Percentiles rank a stretch among this genome's conserved stretches.
Conservation (phyloP, 2,888 invertebrate species). For the Theodoxus fluviatilis region DNA sequence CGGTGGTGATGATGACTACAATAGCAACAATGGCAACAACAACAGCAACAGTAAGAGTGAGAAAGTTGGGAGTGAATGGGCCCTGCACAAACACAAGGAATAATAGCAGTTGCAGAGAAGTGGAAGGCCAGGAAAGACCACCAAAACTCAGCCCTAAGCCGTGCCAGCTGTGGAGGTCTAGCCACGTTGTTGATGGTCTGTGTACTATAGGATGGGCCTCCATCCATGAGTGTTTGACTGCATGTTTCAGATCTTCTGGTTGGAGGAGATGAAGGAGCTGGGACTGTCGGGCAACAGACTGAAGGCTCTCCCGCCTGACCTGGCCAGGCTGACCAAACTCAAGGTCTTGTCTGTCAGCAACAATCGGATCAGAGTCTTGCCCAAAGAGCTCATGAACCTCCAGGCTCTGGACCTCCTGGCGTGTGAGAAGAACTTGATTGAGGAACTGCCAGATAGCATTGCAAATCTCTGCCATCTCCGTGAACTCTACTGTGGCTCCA, state of each 20-base stretch:
- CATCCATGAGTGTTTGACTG: no score
- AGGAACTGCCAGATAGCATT: conserved; percentile 48
- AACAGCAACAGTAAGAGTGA: no score
- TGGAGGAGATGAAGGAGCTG: conserved; percentile 53
- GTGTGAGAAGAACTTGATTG: conserved; percentile 51
- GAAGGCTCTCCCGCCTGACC: conserved; percentile 47
- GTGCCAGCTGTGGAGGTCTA: no score
- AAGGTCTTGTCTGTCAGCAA: conserved; percentile 54
- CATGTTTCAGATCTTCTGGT: conserved; percentile 50
- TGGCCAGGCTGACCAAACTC: conserved; percentile 46
- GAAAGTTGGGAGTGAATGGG: no score
- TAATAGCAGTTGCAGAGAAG: no score
- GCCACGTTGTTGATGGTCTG: no score
- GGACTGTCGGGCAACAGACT: conserved; percentile 56
- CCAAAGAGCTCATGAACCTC: conserved; percentile 45
- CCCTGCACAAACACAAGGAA: no score
- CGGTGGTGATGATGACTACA: no score
- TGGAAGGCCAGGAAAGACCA: no score
- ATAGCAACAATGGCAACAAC: no score
- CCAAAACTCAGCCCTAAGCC: no score
- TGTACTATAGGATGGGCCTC: no score
- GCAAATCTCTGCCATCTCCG: conserved; percentile 52
- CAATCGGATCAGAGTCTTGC: conserved; percentile 50
- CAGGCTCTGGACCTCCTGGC: conserved; percentile 39
- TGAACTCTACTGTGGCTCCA: conserved; percentile 56